Conservation (phyloP, 1,140 invertebrate genomes). For the Saxidomus purpurata region DNA sequence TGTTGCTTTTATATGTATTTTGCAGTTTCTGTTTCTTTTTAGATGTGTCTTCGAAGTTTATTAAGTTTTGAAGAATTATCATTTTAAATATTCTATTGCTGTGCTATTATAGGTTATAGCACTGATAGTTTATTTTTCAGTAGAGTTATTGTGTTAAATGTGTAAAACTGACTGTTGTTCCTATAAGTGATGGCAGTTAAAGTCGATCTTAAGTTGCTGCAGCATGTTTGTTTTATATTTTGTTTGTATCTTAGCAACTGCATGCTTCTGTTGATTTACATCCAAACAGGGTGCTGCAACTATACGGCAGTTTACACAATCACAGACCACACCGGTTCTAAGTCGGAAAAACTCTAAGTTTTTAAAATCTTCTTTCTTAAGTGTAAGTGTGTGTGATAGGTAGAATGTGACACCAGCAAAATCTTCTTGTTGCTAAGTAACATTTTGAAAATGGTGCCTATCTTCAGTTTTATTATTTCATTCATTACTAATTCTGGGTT, state of each 20-base stretch:
- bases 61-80: not conserved
- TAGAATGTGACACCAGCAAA: constrained; percentile 27
- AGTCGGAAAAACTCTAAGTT: constrained; percentile 85
- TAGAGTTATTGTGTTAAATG: not conserved
- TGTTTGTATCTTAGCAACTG: constrained; percentile 65
- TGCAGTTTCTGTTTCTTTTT: not conserved
- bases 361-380: constrained; percentile 82
- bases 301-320: constrained; percentile 71
- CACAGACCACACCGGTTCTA: constrained; percentile 79
- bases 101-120: not conserved
- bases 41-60: constrained; percentile 11
- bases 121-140: not conserved
- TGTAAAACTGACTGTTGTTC: not conserved
- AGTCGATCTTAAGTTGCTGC: constrained; percentile 26
- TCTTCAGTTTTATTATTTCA: too few relatives aligned
- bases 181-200: not conserved
- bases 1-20: not conserved
- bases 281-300: constrained; percentile 71
- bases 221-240: constrained; percentile 45
- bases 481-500: too few relatives aligned
- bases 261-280: constrained; percentile 67
- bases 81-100: not conserved
- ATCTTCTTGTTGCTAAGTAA: constrained; percentile 32
- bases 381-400: constrained; percentile 79
- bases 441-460: too few relatives aligned